Conservation (phyloP, 1,140 invertebrate species). For the Aleiodes sp. region DNA sequence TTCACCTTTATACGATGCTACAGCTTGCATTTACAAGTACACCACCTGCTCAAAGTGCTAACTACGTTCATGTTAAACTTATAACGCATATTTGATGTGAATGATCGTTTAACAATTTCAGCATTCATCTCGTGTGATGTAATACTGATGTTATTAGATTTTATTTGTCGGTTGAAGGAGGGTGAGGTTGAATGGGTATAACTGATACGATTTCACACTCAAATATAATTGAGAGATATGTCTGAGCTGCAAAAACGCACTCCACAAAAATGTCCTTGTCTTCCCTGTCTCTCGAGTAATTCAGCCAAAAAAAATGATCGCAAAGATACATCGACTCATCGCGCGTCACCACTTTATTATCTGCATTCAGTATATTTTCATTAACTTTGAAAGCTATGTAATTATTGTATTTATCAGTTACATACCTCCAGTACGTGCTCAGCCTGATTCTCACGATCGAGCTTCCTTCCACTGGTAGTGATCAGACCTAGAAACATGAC, state of each 20-base stretch:
- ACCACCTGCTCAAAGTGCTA: constrained; percentile 2
- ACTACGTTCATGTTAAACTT: background rate
- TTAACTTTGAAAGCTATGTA: background rate
- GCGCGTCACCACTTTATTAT: background rate
- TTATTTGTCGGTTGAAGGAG: too few species aligned
- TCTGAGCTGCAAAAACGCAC: too few species aligned
- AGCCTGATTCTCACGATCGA: constrained; percentile 86
- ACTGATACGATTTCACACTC: too few species aligned
- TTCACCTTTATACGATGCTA: constrained; percentile 4
- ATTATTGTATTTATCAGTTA: constrained; percentile 35
- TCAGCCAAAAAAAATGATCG: too few species aligned
- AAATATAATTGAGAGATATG: too few species aligned
- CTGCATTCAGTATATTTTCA: background rate
- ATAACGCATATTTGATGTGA: background rate
- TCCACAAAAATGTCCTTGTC: too few species aligned
- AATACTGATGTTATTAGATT: too few species aligned
- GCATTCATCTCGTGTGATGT: too few species aligned
- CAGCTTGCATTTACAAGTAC: background rate
- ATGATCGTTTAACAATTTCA: too few species aligned
- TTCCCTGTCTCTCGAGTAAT: too few species aligned
- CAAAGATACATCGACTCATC: too few species aligned
- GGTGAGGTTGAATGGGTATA: too few species aligned
- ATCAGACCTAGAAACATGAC: constrained; percentile 75
- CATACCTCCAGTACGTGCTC: constrained; percentile 87
- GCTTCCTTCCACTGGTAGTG: constrained; percentile 79